Conservation (phyloP, 2,113 vertebrate species). For the Misgurnus mizolepis region DNA sequence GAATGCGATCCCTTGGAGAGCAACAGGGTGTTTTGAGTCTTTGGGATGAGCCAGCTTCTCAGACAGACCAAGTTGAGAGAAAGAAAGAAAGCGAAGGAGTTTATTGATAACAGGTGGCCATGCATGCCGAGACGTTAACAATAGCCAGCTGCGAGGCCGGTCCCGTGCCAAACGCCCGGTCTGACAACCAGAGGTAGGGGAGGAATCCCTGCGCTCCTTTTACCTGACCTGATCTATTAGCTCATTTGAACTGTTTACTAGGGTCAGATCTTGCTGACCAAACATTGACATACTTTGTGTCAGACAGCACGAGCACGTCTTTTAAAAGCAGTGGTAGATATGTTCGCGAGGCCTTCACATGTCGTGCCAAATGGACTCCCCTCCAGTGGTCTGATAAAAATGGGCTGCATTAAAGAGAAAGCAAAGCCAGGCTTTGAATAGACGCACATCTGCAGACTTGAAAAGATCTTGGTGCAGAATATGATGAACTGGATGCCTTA, state of each 20-base stretch:
- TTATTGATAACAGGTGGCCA: conserved; percentile 72
- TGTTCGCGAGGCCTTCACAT: conserved; percentile 39
- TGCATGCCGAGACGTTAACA: conserved; percentile 65
- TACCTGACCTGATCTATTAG: conserved; percentile 38
- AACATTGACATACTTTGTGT: conserved; percentile 31
- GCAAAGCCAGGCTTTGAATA: conserved; percentile 39
- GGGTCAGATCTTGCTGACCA: conserved; percentile 30
- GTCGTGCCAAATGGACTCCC: conserved; percentile 43
- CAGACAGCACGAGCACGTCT: not conserved
- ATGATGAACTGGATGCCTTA: not conserved
- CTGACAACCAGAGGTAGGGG: conserved; percentile 15
- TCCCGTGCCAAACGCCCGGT: conserved; percentile 50
- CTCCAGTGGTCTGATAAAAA: conserved; percentile 38
- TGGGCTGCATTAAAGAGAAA: conserved; percentile 30
- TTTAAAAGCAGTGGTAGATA: conserved; percentile 38
- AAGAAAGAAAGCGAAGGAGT: conserved; percentile 43
- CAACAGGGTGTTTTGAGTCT: conserved; percentile 42
- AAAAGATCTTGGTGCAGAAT: not conserved
- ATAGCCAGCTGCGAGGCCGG: conserved; percentile 66
- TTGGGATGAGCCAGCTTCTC: conserved; percentile 40
- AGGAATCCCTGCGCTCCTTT: conserved; percentile 4
- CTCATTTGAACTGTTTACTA: conserved; percentile 34
- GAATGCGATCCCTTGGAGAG: conserved; percentile 48
- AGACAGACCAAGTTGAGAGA: conserved; percentile 50
- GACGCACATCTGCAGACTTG: conserved; percentile 41